Evolutionary conservation across 2,113 vertebrate species (phyloP).

Genomic region (Hemibates koningsi): DNA sequence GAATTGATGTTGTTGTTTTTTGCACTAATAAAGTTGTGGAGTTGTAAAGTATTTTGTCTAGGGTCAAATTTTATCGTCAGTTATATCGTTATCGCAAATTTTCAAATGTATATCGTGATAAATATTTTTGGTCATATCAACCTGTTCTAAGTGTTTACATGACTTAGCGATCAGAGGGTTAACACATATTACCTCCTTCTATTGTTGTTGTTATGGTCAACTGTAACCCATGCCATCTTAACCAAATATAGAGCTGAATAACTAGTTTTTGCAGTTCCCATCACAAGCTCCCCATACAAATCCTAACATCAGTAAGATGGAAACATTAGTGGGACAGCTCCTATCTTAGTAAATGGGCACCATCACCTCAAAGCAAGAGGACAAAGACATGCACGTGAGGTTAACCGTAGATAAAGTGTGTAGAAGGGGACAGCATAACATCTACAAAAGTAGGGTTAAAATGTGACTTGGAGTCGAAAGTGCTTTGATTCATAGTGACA

Average conservation of each 20-base stretch:
- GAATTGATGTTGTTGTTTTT: neutral
- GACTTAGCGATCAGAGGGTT: neutral
- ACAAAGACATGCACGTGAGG: neutral
- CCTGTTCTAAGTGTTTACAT: neutral
- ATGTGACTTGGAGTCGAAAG: neutral
- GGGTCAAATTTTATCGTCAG: too few relatives aligned
- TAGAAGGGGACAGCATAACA: neutral
- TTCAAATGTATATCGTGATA: too few relatives aligned
- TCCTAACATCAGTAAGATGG: neutral
- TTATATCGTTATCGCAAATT: too few relatives aligned
- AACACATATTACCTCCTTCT: neutral
- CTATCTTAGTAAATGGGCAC: neutral
- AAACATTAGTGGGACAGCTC: neutral
- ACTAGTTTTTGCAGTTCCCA: neutral
- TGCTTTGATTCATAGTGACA: neutral
- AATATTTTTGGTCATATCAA: neutral
- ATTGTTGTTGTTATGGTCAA: neutral
- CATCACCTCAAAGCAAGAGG: neutral
- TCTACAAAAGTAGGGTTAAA: neutral
- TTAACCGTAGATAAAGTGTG: neutral
- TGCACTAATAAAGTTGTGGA: neutral
- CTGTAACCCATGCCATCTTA: neutral
- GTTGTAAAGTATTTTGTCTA: too few relatives aligned
- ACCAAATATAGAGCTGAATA: neutral
- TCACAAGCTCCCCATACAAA: neutral